These are phyloP conservation scores for Octomys mimax DNA, from an alignment of 2,797 vertebrate genomes.

Conservation along the genomic window DNA sequence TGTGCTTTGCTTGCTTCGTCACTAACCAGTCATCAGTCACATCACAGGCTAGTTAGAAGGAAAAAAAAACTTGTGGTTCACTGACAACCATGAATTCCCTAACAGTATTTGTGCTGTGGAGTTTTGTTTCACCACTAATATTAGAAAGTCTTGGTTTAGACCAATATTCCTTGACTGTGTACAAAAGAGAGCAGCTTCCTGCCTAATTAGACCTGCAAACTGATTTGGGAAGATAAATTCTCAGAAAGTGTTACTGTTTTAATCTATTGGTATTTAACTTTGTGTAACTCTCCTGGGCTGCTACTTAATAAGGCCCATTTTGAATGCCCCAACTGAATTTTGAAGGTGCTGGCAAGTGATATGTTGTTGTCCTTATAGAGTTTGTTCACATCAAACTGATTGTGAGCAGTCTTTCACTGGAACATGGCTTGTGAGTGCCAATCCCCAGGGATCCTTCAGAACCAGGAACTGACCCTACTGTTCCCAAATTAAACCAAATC, in stretches of 20 bases:
- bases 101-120: neutral
- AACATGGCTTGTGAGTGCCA: neutral
- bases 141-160: conserved; percentile 4
- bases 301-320: neutral
- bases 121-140: neutral
- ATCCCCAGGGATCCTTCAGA: neutral
- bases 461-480: neutral
- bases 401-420: neutral
- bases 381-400: neutral
- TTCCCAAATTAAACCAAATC: conserved; percentile 20
- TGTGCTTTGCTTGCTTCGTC: neutral
- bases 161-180: neutral
- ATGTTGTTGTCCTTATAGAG: neutral
- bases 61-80: neutral
- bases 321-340: neutral
- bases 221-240: neutral
- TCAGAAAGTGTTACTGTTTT: neutral
- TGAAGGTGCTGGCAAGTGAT: neutral
- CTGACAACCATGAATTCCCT: neutral
- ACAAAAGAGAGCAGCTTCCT: neutral
- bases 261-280: neutral
- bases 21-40: neutral
- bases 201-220: neutral
- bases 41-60: neutral
- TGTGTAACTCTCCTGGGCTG: neutral